Base-by-base conservation (phyloP, 2,113 vertebrate genomes). In the Trichomycterus rosablanca region DNA sequence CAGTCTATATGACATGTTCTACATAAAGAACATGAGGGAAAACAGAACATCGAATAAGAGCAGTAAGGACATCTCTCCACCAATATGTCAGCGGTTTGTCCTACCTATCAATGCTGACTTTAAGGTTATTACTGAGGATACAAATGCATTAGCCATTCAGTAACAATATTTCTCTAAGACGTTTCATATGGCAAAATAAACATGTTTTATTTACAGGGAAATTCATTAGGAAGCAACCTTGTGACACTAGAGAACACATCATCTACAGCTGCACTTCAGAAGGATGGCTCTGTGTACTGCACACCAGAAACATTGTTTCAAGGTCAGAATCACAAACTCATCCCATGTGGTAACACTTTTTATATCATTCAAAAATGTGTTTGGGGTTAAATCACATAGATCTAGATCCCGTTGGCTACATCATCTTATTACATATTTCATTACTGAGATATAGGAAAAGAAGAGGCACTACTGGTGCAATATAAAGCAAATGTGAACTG, bases 1-100 rank as follows among this genome's bases (percentile, higher is more conserved):
- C 26, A 89, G 88, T 26, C 83, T 98, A 2, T 96, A 95, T 55
- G 67, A 96, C 1, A 86, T 91, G 87, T 98, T 98, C 81, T 95
- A 95, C 69, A 64, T 95, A 55, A 74, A 83, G 50, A 92, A 89
- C 74, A 20, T 98, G 58, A 68, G 0, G 2, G 52, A 83, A 18
- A 68, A 78, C 0, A 30, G 57, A 1, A 11, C 69, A 65, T 86
- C 92, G 1, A 42, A 76, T 12, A 2, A 85, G 46, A 73, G 34
- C 5, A 40, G 23, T 72, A 77, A 72, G 54, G 42, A 58, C 8
- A 77, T 74, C 6, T 80, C 83, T 11, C 7, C 43, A 1, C 89
- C 91, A 20, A 8, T 54, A 22, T 85, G 79, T 68, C 82, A 66
- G 76, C 81, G 92, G 59, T 91, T 89, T n/a, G 83, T 89, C 0